A percentile compares a stretch with the other conserved stretches of the same genome.
phyloP scores from a whole-genome alignment of 2,113 vertebrate species.

The Bubo blakistoni region DNA sequence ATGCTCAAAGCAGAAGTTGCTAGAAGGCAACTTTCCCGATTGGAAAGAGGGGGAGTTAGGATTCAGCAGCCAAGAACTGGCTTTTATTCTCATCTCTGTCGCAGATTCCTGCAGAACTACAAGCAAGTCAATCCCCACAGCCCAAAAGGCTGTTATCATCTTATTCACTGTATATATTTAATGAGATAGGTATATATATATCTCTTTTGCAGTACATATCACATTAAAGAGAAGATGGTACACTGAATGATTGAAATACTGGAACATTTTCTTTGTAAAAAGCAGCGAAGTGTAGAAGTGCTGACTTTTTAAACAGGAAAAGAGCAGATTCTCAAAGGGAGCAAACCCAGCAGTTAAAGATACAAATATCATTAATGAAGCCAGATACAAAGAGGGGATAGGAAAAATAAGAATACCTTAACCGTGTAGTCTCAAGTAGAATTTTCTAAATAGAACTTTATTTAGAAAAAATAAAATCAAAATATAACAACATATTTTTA shows the following conservation, averaged over 20 bases:
- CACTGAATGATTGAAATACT: slow-evolving; percentile 26
- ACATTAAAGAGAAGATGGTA: slow-evolving; percentile 21
- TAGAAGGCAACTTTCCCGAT: slow-evolving; percentile 39
- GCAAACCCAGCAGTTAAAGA: background rate
- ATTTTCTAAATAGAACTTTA: background rate
- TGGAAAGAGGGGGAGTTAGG: slow-evolving; percentile 30
- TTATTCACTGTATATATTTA: slow-evolving; percentile 45
- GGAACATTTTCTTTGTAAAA: slow-evolving; percentile 38
- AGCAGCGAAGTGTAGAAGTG: slow-evolving; percentile 31
- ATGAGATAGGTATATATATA: slow-evolving; percentile 14
- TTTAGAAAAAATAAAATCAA: background rate
- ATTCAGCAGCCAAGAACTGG: background rate
- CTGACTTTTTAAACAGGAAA: slow-evolving; percentile 45
- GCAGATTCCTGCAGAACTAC: slow-evolving; percentile 22
- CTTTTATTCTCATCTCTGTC: slow-evolving; percentile 35
- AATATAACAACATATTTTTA: background rate
- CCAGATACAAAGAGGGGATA: background rate
- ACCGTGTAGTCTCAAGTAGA: background rate
- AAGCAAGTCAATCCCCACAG: background rate
- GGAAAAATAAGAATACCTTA: background rate
- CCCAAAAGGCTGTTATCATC: slow-evolving; percentile 14
- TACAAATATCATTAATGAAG: background rate
- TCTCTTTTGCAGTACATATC: slow-evolving; percentile 23
- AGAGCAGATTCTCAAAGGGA: background rate
- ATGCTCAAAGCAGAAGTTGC: slow-evolving; percentile 25